Percentiles rank a stretch among this genome's conserved stretches.
Conservation (phyloP, 2,888 invertebrate species). For the Apotomis capreana region DNA sequence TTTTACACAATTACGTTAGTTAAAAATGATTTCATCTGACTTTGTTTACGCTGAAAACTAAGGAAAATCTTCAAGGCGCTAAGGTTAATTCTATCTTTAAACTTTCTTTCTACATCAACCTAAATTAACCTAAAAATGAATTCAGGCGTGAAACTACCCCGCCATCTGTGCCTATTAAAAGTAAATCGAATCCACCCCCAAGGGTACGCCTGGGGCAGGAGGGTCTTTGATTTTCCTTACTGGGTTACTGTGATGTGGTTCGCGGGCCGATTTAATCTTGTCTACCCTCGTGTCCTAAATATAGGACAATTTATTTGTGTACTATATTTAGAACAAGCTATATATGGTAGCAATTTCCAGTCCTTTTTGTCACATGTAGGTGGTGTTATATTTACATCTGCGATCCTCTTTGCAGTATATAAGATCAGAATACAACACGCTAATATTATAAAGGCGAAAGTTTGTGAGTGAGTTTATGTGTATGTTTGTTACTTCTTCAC, state of each 20-base stretch:
- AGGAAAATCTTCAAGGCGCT: no score
- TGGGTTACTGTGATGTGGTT: conserved; percentile 23
- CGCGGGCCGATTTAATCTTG: conserved; percentile 21
- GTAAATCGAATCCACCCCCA: conserved; percentile 37
- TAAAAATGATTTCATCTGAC: no score
- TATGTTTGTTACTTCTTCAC: no score
- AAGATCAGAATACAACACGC: no score
- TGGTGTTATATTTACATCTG: no score
- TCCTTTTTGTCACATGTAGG: no score
- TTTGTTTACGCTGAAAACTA: no score
- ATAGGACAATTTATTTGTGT: conserved; percentile 1
- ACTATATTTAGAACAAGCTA: not conserved
- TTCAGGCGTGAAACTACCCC: conserved; percentile 23
- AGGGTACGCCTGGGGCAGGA: conserved; percentile 6
- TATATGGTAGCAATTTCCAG: no score
- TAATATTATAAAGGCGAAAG: no score
- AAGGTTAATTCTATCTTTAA: not conserved
- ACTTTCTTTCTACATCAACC: not conserved
- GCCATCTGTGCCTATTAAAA: conserved; percentile 40
- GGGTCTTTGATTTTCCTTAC: conserved; percentile 35
- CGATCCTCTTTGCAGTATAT: no score
- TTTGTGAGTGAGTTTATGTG: no score
- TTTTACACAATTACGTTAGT: no score
- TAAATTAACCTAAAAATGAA: conserved; percentile 24
- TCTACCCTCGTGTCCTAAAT: conserved; percentile 10